Conservation (phyloP, 2,113 vertebrate species). For the Miniopterus natalensis region DNA sequence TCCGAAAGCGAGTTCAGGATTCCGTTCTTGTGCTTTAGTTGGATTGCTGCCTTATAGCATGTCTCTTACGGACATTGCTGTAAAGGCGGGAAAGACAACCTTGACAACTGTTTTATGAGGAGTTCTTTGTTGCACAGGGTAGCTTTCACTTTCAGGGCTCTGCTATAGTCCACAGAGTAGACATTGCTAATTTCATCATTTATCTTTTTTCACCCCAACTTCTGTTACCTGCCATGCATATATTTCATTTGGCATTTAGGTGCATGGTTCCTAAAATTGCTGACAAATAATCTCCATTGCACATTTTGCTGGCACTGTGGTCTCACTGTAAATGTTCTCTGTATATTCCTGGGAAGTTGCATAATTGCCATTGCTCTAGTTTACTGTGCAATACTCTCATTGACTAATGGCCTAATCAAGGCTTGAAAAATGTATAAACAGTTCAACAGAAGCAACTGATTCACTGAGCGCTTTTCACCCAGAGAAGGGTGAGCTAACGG, state of each 20-base stretch:
- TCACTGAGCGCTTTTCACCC: constrained; percentile 79
- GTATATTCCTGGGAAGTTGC: constrained; percentile 73
- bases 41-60: background rate
- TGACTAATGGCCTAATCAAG: constrained; percentile 87
- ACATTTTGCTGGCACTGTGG: constrained; percentile 59
- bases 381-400: constrained; percentile 76
- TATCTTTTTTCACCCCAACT: background rate
- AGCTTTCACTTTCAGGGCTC: background rate
- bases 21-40: background rate
- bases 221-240: constrained; percentile 16
- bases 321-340: constrained; percentile 63
- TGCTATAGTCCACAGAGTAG: background rate
- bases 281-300: constrained; percentile 33
- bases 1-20: background rate
- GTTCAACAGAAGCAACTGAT: constrained; percentile 81
- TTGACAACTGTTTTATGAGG: background rate
- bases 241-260: constrained; percentile 60
- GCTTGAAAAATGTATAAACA: constrained; percentile 86
- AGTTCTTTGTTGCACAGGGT: background rate
- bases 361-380: constrained; percentile 80
- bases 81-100: background rate
- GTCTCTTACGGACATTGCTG: background rate
- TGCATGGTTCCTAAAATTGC: constrained; percentile 40
- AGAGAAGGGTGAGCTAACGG: constrained; percentile 83
- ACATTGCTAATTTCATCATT: background rate